These are phyloP conservation scores for Heliconius charithonia DNA, from an alignment of 2,888 invertebrate species.

Conservation along the genomic window DNA sequence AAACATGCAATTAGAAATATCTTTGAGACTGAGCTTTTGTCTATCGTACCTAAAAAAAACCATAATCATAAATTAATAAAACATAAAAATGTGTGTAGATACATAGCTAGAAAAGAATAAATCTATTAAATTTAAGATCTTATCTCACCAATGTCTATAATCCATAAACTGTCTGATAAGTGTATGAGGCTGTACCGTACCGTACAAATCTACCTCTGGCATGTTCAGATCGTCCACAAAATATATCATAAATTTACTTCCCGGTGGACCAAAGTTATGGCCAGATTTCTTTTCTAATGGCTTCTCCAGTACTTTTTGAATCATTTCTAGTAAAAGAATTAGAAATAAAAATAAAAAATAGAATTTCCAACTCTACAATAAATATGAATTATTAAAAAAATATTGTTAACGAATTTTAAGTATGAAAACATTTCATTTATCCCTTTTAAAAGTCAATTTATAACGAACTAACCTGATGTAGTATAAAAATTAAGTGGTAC, in stretches of 20 bases:
- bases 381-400: neutral
- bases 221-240: constrained; percentile 98
- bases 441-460: neutral
- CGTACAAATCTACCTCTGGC: constrained; percentile 97
- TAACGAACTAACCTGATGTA: constrained; percentile 86
- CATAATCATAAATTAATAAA: neutral
- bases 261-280: constrained; percentile 95
- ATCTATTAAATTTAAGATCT: neutral
- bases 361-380: neutral
- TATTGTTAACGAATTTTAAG: no score
- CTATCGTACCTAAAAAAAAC: constrained; percentile 89
- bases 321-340: constrained; percentile 85
- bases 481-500: constrained; percentile 98
- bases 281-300: constrained; percentile 98
- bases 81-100: neutral
- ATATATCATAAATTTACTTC: constrained; percentile 95
- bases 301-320: constrained; percentile 94
- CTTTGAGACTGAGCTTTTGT: constrained; percentile 92
- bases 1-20: constrained; percentile 96
- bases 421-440: no score
- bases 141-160: constrained; percentile 92
- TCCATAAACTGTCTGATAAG: constrained; percentile 96
- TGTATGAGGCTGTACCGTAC: constrained; percentile 97
- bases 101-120: neutral
- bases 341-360: neutral